These are phyloP conservation scores for Panagrolaimus sp. DNA, from an alignment of 1,140 invertebrate species.

Conservation along the genomic window DNA sequence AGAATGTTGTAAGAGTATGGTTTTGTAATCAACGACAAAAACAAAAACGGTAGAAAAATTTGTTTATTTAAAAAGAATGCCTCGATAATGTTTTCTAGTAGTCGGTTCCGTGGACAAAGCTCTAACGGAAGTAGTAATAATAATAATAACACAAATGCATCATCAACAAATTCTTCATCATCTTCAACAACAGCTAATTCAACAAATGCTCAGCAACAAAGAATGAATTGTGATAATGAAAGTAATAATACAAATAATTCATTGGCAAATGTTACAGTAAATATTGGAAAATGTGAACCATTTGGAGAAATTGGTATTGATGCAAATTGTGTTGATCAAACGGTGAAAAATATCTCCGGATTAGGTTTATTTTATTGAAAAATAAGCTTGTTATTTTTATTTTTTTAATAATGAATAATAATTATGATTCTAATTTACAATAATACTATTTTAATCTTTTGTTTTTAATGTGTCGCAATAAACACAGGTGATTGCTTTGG, in stretches of 20 bases:
- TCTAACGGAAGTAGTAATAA: background rate
- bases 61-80: background rate
- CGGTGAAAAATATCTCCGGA: background rate
- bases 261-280: background rate
- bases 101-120: slow-evolving; percentile 13
- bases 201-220: background rate
- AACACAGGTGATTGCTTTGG: no score
- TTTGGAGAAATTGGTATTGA: slow-evolving; percentile 9
- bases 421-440: no score
- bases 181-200: background rate
- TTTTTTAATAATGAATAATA: no score
- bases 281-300: background rate
- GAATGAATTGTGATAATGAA: background rate
- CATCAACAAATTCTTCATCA: background rate
- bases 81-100: slow-evolving; percentile 3
- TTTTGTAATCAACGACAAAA: slow-evolving; percentile 90
- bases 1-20: slow-evolving; percentile 99
- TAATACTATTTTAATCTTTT: no score
- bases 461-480: no score
- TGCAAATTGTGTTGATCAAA: background rate
- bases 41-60: slow-evolving; percentile 47
- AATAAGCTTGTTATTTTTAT: no score
- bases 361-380: slow-evolving; percentile 4
- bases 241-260: background rate
- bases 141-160: background rate